phyloP scores from a whole-genome alignment of 2,888 invertebrate species.

The Acanthosoma haemorrhoidale region DNA sequence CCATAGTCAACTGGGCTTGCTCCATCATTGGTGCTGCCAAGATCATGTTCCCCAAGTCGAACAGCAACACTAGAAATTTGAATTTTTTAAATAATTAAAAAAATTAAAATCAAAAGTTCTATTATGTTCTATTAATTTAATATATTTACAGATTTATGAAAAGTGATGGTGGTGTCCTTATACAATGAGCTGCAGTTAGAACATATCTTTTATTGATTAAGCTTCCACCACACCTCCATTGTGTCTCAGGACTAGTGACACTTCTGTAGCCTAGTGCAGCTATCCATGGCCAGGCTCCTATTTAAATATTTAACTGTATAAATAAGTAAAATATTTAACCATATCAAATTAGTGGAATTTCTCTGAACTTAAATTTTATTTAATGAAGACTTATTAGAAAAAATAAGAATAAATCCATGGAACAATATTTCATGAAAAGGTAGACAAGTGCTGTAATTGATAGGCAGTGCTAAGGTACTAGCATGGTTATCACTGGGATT shows the following conservation, averaged over 20 bases:
- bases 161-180: slow-evolving; percentile 44
- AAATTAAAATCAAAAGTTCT: background rate
- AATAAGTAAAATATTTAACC: too few relatives aligned
- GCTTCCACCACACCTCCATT: slow-evolving; percentile 64
- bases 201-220: slow-evolving; percentile 63
- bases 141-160: background rate
- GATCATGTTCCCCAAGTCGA: slow-evolving; percentile 72
- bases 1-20: slow-evolving; percentile 59
- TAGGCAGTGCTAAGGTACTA: too few relatives aligned
- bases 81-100: background rate
- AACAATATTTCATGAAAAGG: too few relatives aligned
- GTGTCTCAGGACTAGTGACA: background rate
- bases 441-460: too few relatives aligned
- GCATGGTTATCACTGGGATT: too few relatives aligned
- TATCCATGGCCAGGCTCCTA: slow-evolving; percentile 77
- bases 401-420: too few relatives aligned
- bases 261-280: slow-evolving; percentile 63
- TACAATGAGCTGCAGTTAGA: slow-evolving; percentile 74
- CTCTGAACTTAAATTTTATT: too few relatives aligned
- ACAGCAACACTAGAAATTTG: slow-evolving; percentile 43
- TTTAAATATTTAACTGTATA: background rate
- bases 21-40: slow-evolving; percentile 59
- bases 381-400: too few relatives aligned
- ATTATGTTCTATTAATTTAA: background rate
- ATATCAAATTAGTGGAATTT: too few relatives aligned